Evolutionary conservation across 2,888 invertebrate genomes (phyloP).

Genomic region (Pseudanteris insignis): DNA sequence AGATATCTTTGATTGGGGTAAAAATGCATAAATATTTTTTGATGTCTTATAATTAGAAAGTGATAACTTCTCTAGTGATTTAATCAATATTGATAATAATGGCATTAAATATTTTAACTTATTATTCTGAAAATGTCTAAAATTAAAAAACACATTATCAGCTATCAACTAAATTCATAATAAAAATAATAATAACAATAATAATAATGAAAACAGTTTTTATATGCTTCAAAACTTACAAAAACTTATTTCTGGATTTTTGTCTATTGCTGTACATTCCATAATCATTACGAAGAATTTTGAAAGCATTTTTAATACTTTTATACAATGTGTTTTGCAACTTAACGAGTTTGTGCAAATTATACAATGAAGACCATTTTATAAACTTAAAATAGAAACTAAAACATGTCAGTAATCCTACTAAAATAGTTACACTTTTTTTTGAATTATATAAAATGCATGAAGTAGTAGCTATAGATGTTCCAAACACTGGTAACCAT

Average conservation of each 20-base stretch:
- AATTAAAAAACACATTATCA: slow-evolving; percentile 2
- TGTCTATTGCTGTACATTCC: slow-evolving; percentile 46
- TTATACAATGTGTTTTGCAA: slow-evolving; percentile 55
- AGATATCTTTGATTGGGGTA: slow-evolving; percentile 44
- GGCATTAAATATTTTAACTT: slow-evolving; percentile 53
- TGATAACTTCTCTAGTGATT: slow-evolving; percentile 52
- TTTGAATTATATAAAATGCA: slow-evolving; percentile 42
- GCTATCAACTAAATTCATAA: not conserved
- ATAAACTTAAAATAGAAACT: slow-evolving; percentile 45
- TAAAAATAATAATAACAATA: not conserved
- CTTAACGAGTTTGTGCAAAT: slow-evolving; percentile 49
- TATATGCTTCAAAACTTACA: slow-evolving; percentile 48
- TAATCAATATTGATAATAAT: slow-evolving; percentile 51
- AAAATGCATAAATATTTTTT: slow-evolving; percentile 45
- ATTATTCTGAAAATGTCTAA: slow-evolving; percentile 52
- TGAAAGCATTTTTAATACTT: slow-evolving; percentile 53
- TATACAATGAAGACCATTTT: slow-evolving; percentile 30
- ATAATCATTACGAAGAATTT: slow-evolving; percentile 54
- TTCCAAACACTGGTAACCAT: slow-evolving; percentile 47
- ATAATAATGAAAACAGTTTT: not conserved
- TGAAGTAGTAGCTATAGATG: slow-evolving; percentile 41
- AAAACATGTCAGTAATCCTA: slow-evolving; percentile 43
- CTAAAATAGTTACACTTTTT: slow-evolving; percentile 31
- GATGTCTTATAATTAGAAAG: slow-evolving; percentile 50
- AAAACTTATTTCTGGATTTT: slow-evolving; percentile 48